Base-by-base conservation (phyloP, 2,113 vertebrate genomes). In the Microcebus jonahi region DNA sequence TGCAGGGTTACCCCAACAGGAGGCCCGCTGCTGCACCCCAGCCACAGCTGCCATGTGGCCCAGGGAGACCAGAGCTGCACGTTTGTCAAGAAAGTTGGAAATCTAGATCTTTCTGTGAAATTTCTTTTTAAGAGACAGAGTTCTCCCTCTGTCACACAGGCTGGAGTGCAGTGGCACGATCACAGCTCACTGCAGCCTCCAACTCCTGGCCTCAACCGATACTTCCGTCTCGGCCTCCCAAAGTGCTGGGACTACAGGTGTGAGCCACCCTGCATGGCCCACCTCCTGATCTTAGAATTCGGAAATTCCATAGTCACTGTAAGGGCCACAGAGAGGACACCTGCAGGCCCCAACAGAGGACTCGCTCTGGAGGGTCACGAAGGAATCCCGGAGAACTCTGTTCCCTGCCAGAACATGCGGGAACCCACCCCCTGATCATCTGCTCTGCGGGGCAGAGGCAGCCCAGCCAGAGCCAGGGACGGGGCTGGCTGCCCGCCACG, bases 321-420 rank as follows among this genome's bases (percentile, higher is more conserved):
- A 1, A 50, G 13, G 29, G 36, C 25, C 70, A 36, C n/a, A 34
- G 59, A 73, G 48, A 36, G 61, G 63, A 50, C 2, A 23, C 4
- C 25, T 4, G 0, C 57, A 39, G 48, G 39, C 65, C 29, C 2
- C 1, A 50, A n/a, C 36, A 9, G 0, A 7, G 31, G 13, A 29
- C 48, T 34, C 34, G 11, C 20, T 14, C 59, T 8, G 12, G 65
- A 25, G 71, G 21, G 39, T 8, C 17, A 39, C 17, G 4, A 39
- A 50, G 31, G 36, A 45, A 67, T 0, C 45, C 7, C 36, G 20
- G 76, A 53, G 34, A 3, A 20, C 21, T 11, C 5, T 12, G 39
- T 59, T 50, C 17, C 61, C 17, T 3, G 9, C 71, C 18, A 36
- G 29, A 61, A 57, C 12, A 9, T 21, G 18, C 42, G 8, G 53